phyloP scores from a whole-genome alignment of 2,113 vertebrate species.

The Strix uralensis region DNA sequence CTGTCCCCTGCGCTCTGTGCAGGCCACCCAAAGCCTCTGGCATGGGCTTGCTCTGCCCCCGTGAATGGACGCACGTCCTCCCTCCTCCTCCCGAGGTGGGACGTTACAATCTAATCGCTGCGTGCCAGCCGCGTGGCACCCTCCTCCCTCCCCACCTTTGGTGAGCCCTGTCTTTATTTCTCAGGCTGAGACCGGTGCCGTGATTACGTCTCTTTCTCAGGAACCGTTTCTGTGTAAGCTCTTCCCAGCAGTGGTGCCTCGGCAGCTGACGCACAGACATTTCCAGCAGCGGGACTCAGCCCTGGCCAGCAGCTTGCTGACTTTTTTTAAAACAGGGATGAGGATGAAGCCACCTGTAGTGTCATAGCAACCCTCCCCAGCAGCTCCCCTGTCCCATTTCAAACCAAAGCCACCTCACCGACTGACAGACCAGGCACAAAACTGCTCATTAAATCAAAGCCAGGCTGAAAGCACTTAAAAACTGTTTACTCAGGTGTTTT shows the following conservation, averaged over 20 bases:
- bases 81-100: fast-evolving
- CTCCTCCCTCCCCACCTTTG: neutral
- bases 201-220: fast-evolving
- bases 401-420: neutral
- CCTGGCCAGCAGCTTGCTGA: neutral
- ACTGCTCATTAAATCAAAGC: neutral
- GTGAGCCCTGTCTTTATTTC: neutral
- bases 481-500: neutral
- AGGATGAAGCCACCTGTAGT: neutral
- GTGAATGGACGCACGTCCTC: fast-evolving
- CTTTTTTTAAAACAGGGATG: neutral
- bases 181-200: fast-evolving
- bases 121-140: fast-evolving
- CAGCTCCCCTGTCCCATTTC: neutral
- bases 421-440: neutral
- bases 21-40: neutral
- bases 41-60: neutral
- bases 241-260: fast-evolving
- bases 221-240: neutral
- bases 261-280: neutral
- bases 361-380: neutral
- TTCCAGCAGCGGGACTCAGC: neutral
- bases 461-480: neutral
- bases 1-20: fast-evolving
- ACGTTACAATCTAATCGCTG: neutral